phyloP scores from a whole-genome alignment of 2,797 vertebrate species.

The Chelon auratus region DNA sequence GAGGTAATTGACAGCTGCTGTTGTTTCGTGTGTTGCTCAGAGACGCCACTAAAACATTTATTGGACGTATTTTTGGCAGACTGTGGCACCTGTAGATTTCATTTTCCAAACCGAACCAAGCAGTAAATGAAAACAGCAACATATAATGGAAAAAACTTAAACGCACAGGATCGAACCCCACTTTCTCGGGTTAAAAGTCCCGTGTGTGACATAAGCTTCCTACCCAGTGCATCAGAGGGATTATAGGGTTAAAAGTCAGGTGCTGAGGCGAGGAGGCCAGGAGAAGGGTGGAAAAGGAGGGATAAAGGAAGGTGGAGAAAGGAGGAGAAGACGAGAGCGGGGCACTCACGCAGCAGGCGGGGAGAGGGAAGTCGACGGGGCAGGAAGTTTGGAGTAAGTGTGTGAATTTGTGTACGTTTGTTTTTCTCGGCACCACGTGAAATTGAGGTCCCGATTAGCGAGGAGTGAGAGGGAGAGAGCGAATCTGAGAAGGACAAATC shows the following conservation, averaged over 20 bases:
- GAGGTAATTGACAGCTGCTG: conserved; percentile 12
- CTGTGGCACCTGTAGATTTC: not conserved
- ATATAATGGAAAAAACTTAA: too few relatives aligned
- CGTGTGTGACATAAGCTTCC: conserved; percentile 17
- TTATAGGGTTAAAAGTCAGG: conserved; percentile 83
- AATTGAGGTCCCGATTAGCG: conserved; percentile 45
- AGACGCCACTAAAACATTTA: conserved; percentile 12
- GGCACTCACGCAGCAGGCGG: conserved; percentile 59
- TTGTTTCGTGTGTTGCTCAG: conserved; percentile 22
- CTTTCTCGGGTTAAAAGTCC: too few relatives aligned
- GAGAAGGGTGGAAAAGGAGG: conserved; percentile 42
- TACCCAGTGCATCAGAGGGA: conserved; percentile 61
- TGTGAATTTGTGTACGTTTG: conserved; percentile 34
- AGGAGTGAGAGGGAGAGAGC: not conserved
- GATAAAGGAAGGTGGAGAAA: conserved; percentile 31
- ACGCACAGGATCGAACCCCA: too few relatives aligned
- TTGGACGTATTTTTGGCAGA: not conserved
- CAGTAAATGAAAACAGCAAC: too few relatives aligned
- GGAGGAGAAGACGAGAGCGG: conserved; percentile 30
- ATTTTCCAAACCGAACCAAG: too few relatives aligned
- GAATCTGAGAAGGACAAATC: conserved; percentile 16
- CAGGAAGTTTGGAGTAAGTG: conserved; percentile 62
- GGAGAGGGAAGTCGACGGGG: conserved; percentile 59
- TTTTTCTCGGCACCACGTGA: conserved; percentile 38
- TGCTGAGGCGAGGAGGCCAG: conserved; percentile 65